Evolutionary conservation across 2,797 vertebrate genomes (phyloP).

Genomic region (Echiichthys vipera): DNA sequence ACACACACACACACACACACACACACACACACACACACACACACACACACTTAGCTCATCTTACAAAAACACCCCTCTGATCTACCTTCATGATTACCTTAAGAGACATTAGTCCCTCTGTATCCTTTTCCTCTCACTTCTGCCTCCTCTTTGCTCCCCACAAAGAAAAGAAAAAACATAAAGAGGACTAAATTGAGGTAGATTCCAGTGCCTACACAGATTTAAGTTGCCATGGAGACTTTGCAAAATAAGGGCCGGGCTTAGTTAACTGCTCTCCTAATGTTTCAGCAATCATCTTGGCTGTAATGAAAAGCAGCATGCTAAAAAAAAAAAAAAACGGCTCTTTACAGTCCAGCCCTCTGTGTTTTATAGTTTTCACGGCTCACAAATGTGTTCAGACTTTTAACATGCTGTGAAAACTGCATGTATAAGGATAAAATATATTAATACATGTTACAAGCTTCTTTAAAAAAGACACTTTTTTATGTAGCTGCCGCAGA

Average conservation of each 20-base stretch:
- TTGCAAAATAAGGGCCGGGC: conserved; percentile 78
- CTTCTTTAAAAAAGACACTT: not conserved
- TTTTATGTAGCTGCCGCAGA: not conserved
- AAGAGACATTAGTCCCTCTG: conserved; percentile 32
- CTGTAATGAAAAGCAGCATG: conserved; percentile 76
- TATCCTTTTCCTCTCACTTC: conserved; percentile 34
- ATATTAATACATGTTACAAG: not conserved
- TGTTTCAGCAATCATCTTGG: conserved; percentile 67
- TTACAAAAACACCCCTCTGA: conserved; percentile 5
- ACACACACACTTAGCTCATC: not conserved
- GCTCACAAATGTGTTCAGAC: conserved; percentile 23
- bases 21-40: not conserved
- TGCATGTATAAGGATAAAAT: not conserved
- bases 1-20: no score
- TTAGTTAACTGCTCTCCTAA: conserved; percentile 67
- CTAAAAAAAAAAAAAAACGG: conserved; percentile 32
- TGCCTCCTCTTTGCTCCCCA: conserved; percentile 29
- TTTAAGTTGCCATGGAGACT: conserved; percentile 78
- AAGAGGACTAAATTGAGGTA: conserved; percentile 68
- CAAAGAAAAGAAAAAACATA: conserved; percentile 32
- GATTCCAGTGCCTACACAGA: conserved; percentile 77
- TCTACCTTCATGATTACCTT: conserved; percentile 18
- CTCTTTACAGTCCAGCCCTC: conserved; percentile 34
- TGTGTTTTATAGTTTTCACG: conserved; percentile 45
- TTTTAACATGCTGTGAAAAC: conserved; percentile 7